Percentiles rank a stretch among this genome's conserved stretches.
These are phyloP conservation scores for Pantherophis vulpinus DNA, from an alignment of 2,797 vertebrate genomes.

Conservation along the genomic window DNA sequence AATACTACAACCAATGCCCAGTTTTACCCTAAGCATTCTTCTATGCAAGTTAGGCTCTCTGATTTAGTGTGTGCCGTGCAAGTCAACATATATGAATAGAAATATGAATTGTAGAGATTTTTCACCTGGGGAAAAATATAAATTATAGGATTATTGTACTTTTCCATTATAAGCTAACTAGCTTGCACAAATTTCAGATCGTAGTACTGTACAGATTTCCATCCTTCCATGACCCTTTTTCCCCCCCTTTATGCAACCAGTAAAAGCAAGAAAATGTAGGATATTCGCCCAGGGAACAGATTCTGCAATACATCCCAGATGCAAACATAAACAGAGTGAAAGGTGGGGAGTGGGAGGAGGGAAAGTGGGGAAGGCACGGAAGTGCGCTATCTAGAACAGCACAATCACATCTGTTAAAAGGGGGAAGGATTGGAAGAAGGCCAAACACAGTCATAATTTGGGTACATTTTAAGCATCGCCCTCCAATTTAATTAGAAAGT, in stretches of 20 bases:
- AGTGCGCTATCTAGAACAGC: neutral
- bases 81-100: neutral
- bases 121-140: neutral
- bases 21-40: neutral
- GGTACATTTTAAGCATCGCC: constrained; percentile 47
- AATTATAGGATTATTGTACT: neutral
- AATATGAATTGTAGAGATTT: neutral
- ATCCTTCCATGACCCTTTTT: neutral
- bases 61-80: neutral
- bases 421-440: neutral
- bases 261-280: neutral
- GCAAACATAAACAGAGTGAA: neutral
- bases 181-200: neutral
- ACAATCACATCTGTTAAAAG: neutral
- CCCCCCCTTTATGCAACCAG: neutral
- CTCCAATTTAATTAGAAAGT: constrained; percentile 50
- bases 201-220: neutral
- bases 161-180: neutral
- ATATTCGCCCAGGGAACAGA: neutral
- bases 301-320: neutral
- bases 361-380: neutral
- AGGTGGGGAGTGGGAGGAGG: neutral
- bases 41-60: neutral
- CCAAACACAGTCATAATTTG: neutral
- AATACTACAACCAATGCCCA: neutral